These are phyloP conservation scores for Carassius gibelio DNA, from an alignment of 2,113 vertebrate species.

Conservation along the genomic window DNA sequence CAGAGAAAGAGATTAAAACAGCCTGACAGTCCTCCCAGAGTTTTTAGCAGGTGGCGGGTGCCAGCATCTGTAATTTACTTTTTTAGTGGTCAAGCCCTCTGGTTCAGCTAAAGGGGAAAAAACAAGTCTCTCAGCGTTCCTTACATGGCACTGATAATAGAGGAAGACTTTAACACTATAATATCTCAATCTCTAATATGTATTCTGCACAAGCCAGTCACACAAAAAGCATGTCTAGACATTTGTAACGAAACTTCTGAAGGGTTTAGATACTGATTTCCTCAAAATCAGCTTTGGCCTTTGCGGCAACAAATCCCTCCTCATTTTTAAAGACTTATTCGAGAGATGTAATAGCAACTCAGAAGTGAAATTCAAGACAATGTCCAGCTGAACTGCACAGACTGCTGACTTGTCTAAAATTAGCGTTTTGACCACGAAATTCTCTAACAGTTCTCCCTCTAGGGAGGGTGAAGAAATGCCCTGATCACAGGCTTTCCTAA, in stretches of 20 bases:
- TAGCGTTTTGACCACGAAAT: neutral
- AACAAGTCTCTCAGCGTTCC: slow-evolving; percentile 61
- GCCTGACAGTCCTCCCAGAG: slow-evolving; percentile 60
- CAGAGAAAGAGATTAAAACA: slow-evolving; percentile 44
- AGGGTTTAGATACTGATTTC: neutral
- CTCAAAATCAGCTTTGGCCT: neutral
- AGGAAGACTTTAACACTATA: slow-evolving; percentile 31
- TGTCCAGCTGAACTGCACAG: neutral
- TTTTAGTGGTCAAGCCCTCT: slow-evolving; percentile 68
- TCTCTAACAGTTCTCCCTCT: neutral
- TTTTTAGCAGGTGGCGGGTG: slow-evolving; percentile 55
- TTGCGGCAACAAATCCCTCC: slow-evolving; percentile 42
- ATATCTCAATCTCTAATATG: neutral
- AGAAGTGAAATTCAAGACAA: neutral
- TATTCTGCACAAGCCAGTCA: too few species aligned
- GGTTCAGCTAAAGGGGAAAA: slow-evolving; percentile 55
- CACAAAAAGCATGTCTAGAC: too few species aligned
- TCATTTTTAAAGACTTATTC: neutral
- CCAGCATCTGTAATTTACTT: slow-evolving; percentile 69
- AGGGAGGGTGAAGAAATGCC: slow-evolving; percentile 26
- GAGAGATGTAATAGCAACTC: neutral
- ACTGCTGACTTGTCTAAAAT: slow-evolving; percentile 18
- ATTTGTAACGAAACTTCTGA: neutral
- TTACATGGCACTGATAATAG: slow-evolving; percentile 49
- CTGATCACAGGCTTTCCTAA: slow-evolving; percentile 54